These are phyloP conservation scores for Manis crassicaudata DNA, from an alignment of 2,797 vertebrate genomes.

Conservation along the genomic window DNA sequence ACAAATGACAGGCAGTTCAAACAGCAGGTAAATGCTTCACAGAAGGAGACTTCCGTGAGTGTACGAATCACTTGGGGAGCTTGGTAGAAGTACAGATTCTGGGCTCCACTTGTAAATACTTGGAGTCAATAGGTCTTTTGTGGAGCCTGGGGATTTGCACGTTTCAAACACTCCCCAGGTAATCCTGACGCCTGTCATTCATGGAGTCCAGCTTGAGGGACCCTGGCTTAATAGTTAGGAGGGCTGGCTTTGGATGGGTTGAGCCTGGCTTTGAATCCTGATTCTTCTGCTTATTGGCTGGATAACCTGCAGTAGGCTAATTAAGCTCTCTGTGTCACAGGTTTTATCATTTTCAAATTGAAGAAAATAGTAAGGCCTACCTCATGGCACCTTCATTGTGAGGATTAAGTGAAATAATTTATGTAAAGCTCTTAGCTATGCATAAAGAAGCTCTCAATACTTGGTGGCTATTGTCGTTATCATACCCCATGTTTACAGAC, in stretches of 20 bases:
- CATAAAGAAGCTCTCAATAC: slow-evolving; percentile 62
- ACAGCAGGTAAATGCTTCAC: not conserved
- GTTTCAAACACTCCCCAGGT: not conserved
- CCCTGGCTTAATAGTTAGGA: not conserved
- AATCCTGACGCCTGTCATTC: not conserved
- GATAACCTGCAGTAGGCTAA: not conserved
- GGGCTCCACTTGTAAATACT: not conserved
- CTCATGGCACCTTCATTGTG: slow-evolving; percentile 15
- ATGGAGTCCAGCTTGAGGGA: not conserved
- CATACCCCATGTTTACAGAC: not conserved
- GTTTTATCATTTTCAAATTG: slow-evolving; percentile 50
- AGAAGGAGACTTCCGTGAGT: not conserved
- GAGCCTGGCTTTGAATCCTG: not conserved
- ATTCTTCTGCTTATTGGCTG: not conserved
- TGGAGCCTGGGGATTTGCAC: not conserved
- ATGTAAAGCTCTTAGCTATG: slow-evolving; percentile 71
- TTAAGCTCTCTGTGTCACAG: slow-evolving; percentile 30
- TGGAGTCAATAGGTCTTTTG: not conserved
- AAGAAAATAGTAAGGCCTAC: slow-evolving; percentile 55
- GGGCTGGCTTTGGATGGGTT: not conserved
- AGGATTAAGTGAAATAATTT: slow-evolving; percentile 73
- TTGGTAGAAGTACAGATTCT: not conserved
- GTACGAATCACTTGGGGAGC: not conserved
- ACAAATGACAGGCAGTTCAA: not conserved
- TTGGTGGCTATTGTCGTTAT: slow-evolving; percentile 51